Percentiles rank a stretch among this genome's conserved stretches.
These are phyloP conservation scores for Microtus richardsoni DNA, from an alignment of 2,113 vertebrate species.

Conservation along the genomic window DNA sequence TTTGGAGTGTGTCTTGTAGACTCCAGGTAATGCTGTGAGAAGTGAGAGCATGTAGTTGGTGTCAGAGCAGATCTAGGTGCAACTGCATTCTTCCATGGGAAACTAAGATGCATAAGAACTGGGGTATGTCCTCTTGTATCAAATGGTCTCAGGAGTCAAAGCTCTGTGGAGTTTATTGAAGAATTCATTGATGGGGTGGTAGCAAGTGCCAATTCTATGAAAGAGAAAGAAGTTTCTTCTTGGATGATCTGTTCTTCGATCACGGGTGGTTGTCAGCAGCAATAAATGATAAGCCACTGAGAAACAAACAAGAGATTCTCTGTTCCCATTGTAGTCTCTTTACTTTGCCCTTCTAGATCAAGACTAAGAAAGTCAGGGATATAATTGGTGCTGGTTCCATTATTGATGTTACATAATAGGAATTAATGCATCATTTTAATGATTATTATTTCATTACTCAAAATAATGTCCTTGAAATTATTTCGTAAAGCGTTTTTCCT, in stretches of 20 bases:
- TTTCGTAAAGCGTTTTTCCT: conserved; percentile 48
- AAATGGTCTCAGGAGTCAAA: neutral
- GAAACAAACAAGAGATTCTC: neutral
- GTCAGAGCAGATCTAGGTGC: rapidly evolving
- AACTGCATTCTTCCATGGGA: rapidly evolving
- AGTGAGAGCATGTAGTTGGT: rapidly evolving
- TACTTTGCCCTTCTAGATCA: neutral
- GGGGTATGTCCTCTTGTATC: neutral
- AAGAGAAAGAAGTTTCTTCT: neutral
- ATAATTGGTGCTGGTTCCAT: neutral
- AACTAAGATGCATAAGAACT: rapidly evolving
- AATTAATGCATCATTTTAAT: neutral
- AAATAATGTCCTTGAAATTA: conserved; percentile 27
- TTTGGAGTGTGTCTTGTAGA: rapidly evolving
- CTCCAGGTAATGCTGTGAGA: too few relatives aligned
- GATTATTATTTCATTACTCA: conserved; percentile 1
- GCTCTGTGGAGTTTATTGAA: neutral
- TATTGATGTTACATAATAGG: conserved; percentile 15
- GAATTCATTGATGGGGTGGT: neutral
- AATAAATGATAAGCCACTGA: neutral
- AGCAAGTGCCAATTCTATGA: rapidly evolving
- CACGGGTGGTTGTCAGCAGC: neutral
- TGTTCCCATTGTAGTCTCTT: neutral
- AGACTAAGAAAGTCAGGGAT: neutral
- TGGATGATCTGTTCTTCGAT: neutral